Evolutionary conservation across 30 jellyfish, hydroid and myxozoan species (phyloP).

Genomic region (Aurelia coerulea): DNA sequence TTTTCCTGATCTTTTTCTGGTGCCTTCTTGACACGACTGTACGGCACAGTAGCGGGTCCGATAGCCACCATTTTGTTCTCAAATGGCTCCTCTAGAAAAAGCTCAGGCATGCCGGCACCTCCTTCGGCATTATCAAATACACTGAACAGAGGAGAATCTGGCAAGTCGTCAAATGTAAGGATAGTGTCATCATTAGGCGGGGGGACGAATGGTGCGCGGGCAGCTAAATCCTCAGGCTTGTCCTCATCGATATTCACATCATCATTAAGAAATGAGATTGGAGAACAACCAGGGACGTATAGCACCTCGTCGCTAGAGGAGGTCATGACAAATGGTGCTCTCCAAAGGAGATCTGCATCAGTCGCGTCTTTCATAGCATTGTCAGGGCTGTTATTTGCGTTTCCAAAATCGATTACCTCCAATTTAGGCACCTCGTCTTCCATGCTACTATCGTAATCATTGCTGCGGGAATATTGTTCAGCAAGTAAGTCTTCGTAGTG

Average conservation of each 20-base stretch:
- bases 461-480: constrained; percentile 36
- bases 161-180: constrained; percentile 75
- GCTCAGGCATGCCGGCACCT: constrained; percentile 65
- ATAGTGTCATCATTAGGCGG: constrained; percentile 85
- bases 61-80: constrained; percentile 43
- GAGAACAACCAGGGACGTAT: constrained; percentile 58
- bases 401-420: constrained; percentile 49
- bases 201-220: constrained; percentile 95
- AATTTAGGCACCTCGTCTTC: constrained; percentile 77
- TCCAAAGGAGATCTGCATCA: constrained; percentile 47
- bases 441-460: constrained; percentile 40
- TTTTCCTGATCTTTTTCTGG: not conserved
- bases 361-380: constrained; percentile 17
- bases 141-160: constrained; percentile 54
- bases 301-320: constrained; percentile 62
- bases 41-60: constrained; percentile 58
- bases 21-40: constrained; percentile 26
- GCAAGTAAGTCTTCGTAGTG: constrained; percentile 61
- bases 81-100: constrained; percentile 60
- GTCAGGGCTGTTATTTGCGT: constrained; percentile 5
- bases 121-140: constrained; percentile 42
- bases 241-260: constrained; percentile 42
- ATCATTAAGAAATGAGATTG: constrained; percentile 31
- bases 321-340: constrained; percentile 82
- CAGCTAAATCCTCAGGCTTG: constrained; percentile 66